Evolutionary conservation across 2,888 invertebrate genomes (phyloP).

Genomic region (Azorinus chamasolen): DNA sequence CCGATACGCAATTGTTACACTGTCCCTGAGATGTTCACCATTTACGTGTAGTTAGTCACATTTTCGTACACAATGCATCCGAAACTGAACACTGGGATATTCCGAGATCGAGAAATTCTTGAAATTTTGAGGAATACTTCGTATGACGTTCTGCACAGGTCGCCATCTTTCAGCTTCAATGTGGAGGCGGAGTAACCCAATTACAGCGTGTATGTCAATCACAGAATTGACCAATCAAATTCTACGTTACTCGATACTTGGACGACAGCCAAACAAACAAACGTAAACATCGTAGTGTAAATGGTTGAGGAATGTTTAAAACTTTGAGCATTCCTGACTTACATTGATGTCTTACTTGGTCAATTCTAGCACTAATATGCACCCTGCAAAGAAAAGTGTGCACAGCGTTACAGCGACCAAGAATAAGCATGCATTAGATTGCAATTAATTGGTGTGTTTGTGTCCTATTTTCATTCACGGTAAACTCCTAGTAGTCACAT

Average conservation of each 20-base stretch:
- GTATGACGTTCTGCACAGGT: slow-evolving; percentile 47
- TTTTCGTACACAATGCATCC: slow-evolving; percentile 37
- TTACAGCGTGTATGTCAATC: slow-evolving; percentile 66
- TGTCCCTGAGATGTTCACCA: slow-evolving; percentile 34
- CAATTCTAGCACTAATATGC: too few species aligned
- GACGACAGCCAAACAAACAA: slow-evolving; percentile 64
- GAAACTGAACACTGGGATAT: slow-evolving; percentile 6
- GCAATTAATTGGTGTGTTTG: too few species aligned
- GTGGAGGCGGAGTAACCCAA: slow-evolving; percentile 68
- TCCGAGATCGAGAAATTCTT: slow-evolving; percentile 9
- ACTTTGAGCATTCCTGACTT: too few species aligned
- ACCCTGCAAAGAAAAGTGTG: too few species aligned
- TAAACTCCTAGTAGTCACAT: slow-evolving; percentile 34
- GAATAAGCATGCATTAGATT: too few species aligned
- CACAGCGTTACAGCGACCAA: too few species aligned
- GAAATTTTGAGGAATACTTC: slow-evolving; percentile 23
- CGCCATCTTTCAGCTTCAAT: slow-evolving; percentile 71
- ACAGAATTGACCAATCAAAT: slow-evolving; percentile 67
- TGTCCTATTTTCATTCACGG: slow-evolving; percentile 42
- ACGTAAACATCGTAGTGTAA: slow-evolving; percentile 50
- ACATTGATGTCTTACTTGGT: too few species aligned
- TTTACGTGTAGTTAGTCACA: slow-evolving; percentile 38
- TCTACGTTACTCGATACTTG: slow-evolving; percentile 52
- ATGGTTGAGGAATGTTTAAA: not conserved
- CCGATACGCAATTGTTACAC: slow-evolving; percentile 1